These are phyloP conservation scores for Oryzias sinensis DNA, from an alignment of 2,797 vertebrate species.

Conservation along the genomic window DNA sequence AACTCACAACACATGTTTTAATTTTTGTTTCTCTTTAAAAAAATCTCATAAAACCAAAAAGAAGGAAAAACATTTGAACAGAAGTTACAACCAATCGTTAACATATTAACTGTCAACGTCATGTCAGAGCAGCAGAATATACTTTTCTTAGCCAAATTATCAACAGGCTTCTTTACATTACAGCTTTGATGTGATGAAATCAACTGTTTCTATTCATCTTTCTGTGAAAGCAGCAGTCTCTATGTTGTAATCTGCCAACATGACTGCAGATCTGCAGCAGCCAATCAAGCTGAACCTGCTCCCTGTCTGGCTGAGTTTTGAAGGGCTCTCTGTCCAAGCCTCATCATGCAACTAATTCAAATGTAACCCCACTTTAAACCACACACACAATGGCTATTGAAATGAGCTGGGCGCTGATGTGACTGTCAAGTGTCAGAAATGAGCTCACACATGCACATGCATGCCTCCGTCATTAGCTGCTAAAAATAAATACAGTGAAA, in stretches of 20 bases:
- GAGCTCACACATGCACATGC: constrained; percentile 19
- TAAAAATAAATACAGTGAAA: constrained; percentile 18
- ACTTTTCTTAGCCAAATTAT: constrained; percentile 12
- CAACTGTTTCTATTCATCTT: constrained; percentile 19
- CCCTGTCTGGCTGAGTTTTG: constrained; percentile 58
- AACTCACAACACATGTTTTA: too few species aligned
- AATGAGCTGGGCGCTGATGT: constrained; percentile 58
- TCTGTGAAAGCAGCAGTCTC: constrained; percentile 28
- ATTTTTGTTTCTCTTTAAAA: too few species aligned
- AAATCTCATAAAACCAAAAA: too few species aligned
- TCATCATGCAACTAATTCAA: constrained; percentile 70
- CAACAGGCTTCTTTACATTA: constrained; percentile 2
- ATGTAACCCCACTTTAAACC: constrained; percentile 69
- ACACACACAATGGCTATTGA: constrained; percentile 66
- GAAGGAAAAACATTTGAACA: too few species aligned
- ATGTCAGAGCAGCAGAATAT: constrained; percentile 2
- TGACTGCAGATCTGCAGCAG: constrained; percentile 46
- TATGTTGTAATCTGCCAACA: constrained; percentile 41
- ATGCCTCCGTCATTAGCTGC: constrained; percentile 6
- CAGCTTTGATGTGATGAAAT: constrained; percentile 18
- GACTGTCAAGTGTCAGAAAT: constrained; percentile 44
- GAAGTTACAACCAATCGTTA: too few species aligned
- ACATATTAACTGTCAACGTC: constrained; percentile 2
- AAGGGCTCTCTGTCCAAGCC: constrained; percentile 66
- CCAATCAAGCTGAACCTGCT: constrained; percentile 60